phyloP scores from a whole-genome alignment of 2,888 invertebrate genomes.

The Drosophila anomalipes region DNA sequence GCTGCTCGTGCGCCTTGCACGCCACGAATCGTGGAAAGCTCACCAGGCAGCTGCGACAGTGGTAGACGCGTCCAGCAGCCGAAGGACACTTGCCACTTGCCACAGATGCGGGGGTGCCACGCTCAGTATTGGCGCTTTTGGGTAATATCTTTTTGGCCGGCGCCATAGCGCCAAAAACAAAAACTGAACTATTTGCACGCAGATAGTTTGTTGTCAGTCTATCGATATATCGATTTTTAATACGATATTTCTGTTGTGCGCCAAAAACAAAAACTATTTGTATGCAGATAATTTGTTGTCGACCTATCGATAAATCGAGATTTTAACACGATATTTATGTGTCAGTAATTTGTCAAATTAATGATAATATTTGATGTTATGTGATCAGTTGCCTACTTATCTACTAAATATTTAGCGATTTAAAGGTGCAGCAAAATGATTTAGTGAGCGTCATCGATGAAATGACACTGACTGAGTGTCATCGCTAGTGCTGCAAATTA shows the following conservation, averaged over 20 bases:
- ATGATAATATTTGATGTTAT: not conserved
- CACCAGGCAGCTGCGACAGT: conserved; percentile 50
- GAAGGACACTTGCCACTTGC: not conserved
- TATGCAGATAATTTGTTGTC: not conserved
- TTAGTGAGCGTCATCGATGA: not conserved
- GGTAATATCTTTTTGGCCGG: conserved; percentile 30
- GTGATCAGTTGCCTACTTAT: not conserved
- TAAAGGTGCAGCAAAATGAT: not conserved
- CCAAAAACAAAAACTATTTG: not conserved
- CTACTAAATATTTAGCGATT: not conserved
- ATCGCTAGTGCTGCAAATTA: conserved; percentile 25
- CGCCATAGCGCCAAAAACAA: not conserved
- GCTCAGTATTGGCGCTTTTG: conserved; percentile 10
- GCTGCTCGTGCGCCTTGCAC: conserved; percentile 59
- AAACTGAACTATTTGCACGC: not conserved
- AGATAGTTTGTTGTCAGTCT: not conserved
- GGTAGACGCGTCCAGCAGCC: conserved; percentile 38
- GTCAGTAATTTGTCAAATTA: not conserved
- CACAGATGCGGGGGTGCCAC: not conserved
- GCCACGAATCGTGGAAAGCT: conserved; percentile 45
- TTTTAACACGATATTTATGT: not conserved
- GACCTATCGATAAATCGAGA: conserved; percentile 6
- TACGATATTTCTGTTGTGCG: not conserved
- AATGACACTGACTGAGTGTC: not conserved
- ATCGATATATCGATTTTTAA: conserved; percentile 14